Evolutionary conservation across 2,113 vertebrate genomes (phyloP), one percentile per base, ranked within the genome.

Genomic region (Helogale parvula): DNA sequence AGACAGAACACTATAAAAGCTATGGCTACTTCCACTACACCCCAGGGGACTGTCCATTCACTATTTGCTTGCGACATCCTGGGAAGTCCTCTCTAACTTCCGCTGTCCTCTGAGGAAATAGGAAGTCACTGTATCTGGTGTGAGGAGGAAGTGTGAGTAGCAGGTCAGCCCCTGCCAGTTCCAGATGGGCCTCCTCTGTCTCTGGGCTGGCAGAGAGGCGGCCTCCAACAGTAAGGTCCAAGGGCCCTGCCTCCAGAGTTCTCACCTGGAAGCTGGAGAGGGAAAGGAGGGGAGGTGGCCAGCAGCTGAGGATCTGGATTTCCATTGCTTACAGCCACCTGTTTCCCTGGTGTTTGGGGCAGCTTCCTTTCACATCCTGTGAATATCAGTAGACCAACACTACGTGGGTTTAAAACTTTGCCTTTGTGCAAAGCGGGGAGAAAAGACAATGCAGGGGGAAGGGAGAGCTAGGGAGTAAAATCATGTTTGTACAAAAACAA

Each of bases 91-190:
- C 92, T 92, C 74, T 69, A 85, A 41, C 57, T 92, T 69, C 69
- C 80, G 72, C 65, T 35, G 38, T 90, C 69, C 80, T 88, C 69
- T 4, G 54, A 31, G 54, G 57, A 72, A 77, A 93, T 79, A 89
- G 84, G 94, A 97, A 95, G 88, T 71, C 81, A 47, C 19, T 35
- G n/a, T 72, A 79, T 45, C n/a, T 92, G 74, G 47, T 27, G 19
- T n/a, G 19, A 29, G 83, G 38, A 92, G 90, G 94, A 96, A 93
- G 38, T 23, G 12, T 72, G 52, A 79, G 17, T 31, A 87, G 84
- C 65, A 90, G 54, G 41, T 76, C 23, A 79, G 50, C 17, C 63
- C 38, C 29, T 25, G 16, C 8, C 47, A 14, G 27, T 82, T 85
- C 16, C 60, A 38, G 10, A 16, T 13, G 33, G 14, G 38, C 69